Conservation (phyloP, 2,888 invertebrate species). For the Cartodere bifasciata region DNA sequence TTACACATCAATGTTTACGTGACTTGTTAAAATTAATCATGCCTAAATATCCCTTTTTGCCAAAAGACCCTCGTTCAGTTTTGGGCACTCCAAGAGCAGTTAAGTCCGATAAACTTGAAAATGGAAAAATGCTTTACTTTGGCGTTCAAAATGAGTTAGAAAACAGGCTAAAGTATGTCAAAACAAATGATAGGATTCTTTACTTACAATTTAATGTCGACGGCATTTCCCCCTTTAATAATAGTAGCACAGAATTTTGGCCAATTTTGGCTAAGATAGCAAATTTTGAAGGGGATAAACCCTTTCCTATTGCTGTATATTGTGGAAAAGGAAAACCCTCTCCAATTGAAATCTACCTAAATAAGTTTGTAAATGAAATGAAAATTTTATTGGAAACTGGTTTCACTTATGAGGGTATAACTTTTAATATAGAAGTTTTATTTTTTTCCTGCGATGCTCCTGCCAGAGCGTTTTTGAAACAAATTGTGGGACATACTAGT, state of each 20-base stretch:
- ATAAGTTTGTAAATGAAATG: slow-evolving; percentile 2
- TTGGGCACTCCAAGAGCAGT: slow-evolving; percentile 3
- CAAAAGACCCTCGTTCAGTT: slow-evolving; percentile 4
- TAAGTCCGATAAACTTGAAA: neutral
- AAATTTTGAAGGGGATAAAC: neutral
- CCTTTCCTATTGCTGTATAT: slow-evolving; percentile 4
- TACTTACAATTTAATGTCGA: slow-evolving; percentile 4
- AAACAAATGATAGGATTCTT: neutral
- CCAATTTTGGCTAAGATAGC: slow-evolving; percentile 1
- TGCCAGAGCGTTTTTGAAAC: slow-evolving; percentile 5
- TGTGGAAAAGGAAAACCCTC: slow-evolving; percentile 4
- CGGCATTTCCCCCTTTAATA: slow-evolving; percentile 3
- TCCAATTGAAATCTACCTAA: slow-evolving; percentile 2
- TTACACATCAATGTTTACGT: slow-evolving; percentile 3
- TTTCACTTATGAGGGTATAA: slow-evolving; percentile 1
- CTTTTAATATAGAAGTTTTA: slow-evolving; percentile 3
- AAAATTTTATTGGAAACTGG: slow-evolving; percentile 3
- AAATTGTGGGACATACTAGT: slow-evolving; percentile 9
- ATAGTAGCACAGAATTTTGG: slow-evolving; percentile 3
- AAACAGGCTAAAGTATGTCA: slow-evolving; percentile 2
- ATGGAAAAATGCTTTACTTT: slow-evolving; percentile 6
- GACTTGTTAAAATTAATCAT: slow-evolving; percentile 3
- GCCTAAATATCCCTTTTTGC: slow-evolving; percentile 4
- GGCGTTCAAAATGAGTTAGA: slow-evolving; percentile 1
- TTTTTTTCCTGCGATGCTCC: slow-evolving; percentile 5